Evolutionary conservation across 35 echinoderm and acorn worm genomes (phyloP), one percentile per base, ranked within the genome.

Genomic region (Ophiothrix spiculata): DNA sequence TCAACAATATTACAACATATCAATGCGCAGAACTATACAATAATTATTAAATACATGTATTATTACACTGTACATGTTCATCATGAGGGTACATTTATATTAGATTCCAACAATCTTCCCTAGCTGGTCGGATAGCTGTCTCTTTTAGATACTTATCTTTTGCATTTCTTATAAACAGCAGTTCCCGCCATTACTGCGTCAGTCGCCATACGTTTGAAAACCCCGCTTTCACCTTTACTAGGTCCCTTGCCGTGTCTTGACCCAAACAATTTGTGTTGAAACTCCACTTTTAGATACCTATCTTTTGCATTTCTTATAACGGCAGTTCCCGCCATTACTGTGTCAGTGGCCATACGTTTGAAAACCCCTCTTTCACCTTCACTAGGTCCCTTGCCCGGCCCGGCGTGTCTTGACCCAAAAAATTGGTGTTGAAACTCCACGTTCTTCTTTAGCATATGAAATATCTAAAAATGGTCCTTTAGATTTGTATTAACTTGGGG

Each of bases 291-390:
- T n/a, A n/a, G n/a, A n/a, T n/a, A n/a, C n/a, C n/a, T n/a, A n/a
- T n/a, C n/a, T n/a, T n/a, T n/a, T n/a, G n/a, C n/a, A n/a, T n/a
- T n/a, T n/a, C n/a, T n/a, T n/a, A n/a, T n/a, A 17, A 88, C 29
- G 2, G 16, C 45, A 39, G 29, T 64, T 11, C 90, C 84, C 64
- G 77, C 33, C 78, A 81, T 87, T 38, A 92, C 90, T 79, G 90
- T 78, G 82, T 81, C 77, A n/a, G 90, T 81, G 4, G 78, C 85
- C 6, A 36, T 56, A 0, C 85, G 46, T 77, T 92, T 88, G 10
- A 92, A 42, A 0, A 88, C 80, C 1, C 79, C 84, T 77, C 85
- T 92, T 56, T 92, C 90, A 0, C 90, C 69, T 64, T 92, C 90
- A 40, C 86, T 81, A 1, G 90, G 90, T 0, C 85, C 85, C 64